These are phyloP conservation scores for Scaptomyza pallida DNA, from an alignment of 1,140 invertebrate genomes.

Conservation along the genomic window DNA sequence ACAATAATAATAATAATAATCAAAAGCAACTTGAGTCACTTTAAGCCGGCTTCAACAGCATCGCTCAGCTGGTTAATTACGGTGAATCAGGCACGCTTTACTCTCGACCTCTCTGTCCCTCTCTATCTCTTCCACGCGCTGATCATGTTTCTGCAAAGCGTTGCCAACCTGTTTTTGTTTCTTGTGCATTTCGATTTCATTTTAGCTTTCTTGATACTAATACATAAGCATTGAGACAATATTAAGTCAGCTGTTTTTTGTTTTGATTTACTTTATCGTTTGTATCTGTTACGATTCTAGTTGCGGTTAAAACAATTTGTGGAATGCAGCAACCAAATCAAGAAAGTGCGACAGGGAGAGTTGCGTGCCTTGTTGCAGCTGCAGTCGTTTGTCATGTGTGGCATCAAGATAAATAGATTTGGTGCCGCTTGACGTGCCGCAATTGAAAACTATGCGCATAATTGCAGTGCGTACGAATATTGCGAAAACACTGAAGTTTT, in stretches of 20 bases:
- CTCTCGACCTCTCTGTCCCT: no score
- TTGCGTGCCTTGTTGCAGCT: constrained; percentile 61
- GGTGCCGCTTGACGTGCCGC: constrained; percentile 61
- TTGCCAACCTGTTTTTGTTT: constrained; percentile 60
- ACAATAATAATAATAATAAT: background rate
- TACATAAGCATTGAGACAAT: background rate
- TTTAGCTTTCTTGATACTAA: constrained; percentile 8
- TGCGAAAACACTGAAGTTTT: no score
- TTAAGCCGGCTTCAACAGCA: constrained; percentile 54
- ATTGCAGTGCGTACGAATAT: constrained; percentile 43
- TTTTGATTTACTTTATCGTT: constrained; percentile 49
- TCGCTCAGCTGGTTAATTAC: constrained; percentile 40
- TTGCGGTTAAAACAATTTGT: constrained; percentile 38
- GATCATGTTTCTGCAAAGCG: background rate
- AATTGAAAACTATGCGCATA: constrained; percentile 76
- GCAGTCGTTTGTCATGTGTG: constrained; percentile 72
- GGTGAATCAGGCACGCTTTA: constrained; percentile 22
- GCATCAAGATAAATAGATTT: constrained; percentile 53
- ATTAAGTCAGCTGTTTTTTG: constrained; percentile 70
- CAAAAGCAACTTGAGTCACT: constrained; percentile 50
- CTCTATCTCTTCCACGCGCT: no score
- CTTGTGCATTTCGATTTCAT: constrained; percentile 61
- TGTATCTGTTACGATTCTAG: constrained; percentile 35
- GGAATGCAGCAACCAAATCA: constrained; percentile 59
- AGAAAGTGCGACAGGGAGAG: constrained; percentile 66